Percentiles rank a stretch among this genome's conserved stretches.
Evolutionary conservation across 2,113 vertebrate species (phyloP).

Genomic region (Rhinoptilus africanus): DNA sequence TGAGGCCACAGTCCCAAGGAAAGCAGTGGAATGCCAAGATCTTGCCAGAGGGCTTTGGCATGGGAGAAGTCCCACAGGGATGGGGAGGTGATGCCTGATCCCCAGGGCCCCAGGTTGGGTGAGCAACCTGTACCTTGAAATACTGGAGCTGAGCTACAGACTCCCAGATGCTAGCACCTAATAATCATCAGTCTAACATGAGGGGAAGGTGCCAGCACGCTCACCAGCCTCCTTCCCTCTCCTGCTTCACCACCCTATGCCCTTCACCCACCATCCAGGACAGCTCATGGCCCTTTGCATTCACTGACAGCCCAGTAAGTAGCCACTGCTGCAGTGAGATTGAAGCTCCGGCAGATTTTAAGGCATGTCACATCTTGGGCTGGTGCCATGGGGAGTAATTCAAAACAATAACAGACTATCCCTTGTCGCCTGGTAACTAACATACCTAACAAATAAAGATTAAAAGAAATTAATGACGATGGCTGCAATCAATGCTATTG

Average conservation of each 20-base stretch:
- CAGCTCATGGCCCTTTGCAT: rapidly evolving
- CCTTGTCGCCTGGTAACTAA: background rate
- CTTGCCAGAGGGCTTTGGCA: background rate
- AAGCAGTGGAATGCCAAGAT: background rate
- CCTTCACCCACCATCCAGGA: rapidly evolving
- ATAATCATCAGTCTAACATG: background rate
- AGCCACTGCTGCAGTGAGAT: background rate
- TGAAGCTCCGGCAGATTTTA: background rate
- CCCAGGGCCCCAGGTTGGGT: background rate
- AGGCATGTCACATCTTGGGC: background rate
- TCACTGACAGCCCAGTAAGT: background rate
- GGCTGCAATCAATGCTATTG: background rate
- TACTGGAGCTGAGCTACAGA: background rate
- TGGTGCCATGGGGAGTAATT: background rate
- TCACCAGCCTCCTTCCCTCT: background rate
- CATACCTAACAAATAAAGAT: background rate
- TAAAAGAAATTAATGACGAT: background rate
- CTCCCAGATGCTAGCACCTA: background rate
- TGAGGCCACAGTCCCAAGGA: background rate
- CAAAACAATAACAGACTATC: background rate
- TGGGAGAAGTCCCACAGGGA: background rate
- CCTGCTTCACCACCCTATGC: rapidly evolving
- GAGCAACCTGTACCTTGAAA: rapidly evolving
- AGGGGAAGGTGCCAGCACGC: background rate
- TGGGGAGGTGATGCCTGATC: background rate